Base-by-base conservation (phyloP, 2,888 invertebrate species). In the Rhagonycha fulva region DNA sequence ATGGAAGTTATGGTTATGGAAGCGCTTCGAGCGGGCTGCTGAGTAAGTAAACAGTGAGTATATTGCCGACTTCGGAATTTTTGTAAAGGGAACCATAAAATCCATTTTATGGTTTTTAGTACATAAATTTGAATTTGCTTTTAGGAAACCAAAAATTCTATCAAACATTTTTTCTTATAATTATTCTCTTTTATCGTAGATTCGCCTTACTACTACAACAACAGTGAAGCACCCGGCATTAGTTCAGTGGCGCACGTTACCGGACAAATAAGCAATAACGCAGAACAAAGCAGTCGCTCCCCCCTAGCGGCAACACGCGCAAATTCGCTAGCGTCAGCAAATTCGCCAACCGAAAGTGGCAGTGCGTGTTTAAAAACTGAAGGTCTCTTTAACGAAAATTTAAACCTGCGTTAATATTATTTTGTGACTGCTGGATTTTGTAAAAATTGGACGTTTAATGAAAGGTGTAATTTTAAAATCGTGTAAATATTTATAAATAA, bases 221-320 rank as follows among this genome's bases (percentile, higher is more conserved):
- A 89, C 88, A 88, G 86, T 86, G 87, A 88, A 78, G 81, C 85
- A 78, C 83, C 84, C 70, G 80, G 83, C 74, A 84, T 82, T 78
- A 84, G 82, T 79, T 80, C 81, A 71, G 81, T 82, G 79, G 78
- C 82, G 66, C 81, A 81, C 76, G 68, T 82, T n/a, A 80, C 79
- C 75, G 82, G 80, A 74, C 79, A 77, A 61, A 32, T 77, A 82
- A 73, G 81, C 83, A 47, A 82, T 87, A 66, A 72, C 81, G 81
- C 87, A 19, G 91, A 91, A 83, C 91, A 91, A 82, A 93, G 91
- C 80, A 91, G 93, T 84, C 90, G 93, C 76, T 93, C 93, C 78
- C 93, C 93, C 72, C 87, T 93, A 82, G 93, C 93, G 78, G 93
- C 93, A 24, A 93, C 93, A 61, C 88, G 93, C 80, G 93, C 93